Evolutionary conservation across 2,888 invertebrate species (phyloP), one percentile per base, ranked within the genome.

Genomic region (Troglohyphantes excavatus): DNA sequence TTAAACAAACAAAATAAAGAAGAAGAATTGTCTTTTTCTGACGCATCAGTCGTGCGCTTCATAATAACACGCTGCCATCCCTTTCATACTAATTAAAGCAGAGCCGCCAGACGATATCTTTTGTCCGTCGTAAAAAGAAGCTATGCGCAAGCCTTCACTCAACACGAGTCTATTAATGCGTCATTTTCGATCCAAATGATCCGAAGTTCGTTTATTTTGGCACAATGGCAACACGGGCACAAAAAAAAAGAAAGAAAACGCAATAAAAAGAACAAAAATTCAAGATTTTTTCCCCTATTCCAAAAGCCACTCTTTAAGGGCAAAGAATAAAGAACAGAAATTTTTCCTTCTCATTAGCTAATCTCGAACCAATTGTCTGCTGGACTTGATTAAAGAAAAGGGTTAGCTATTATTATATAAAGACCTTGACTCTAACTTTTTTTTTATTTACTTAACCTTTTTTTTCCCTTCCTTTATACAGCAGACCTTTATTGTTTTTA

Each of bases 351-450:
- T 83, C 73, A 73, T 83, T 83, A 73, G 61, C 61, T 65, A 72
- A 63, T 83, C 73, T 83, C n/a, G 33, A 73, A 83, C 83, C 82
- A 72, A 82, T 72, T 82, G 83, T 73, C 61, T 43, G 17, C n/a
- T 13, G 70, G 70, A 72, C 63, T 39, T 65, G 63, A 78, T 65
- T 78, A 63, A 26, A 59, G 13, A 13, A 61, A 68, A 82, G 43
- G 68, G 46, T 27, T 61, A 39, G 72, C 61, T 21, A 29, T 61
- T 72, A 72, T 82, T 59, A 82, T 61, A 72, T 72, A 23, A 82
- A 82, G 82, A 61, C 82, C 82, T 82, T 82, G 82, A 82, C 70
- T 72, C 19, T 23, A 53, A 39, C 59, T 46, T 46, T 27, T 19
- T 72, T 72, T 72, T 23, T 43, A 13, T 43, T 23, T 39, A n/a